These are phyloP conservation scores for Taenioides sp. DNA, from an alignment of 2,797 vertebrate species.

Conservation along the genomic window DNA sequence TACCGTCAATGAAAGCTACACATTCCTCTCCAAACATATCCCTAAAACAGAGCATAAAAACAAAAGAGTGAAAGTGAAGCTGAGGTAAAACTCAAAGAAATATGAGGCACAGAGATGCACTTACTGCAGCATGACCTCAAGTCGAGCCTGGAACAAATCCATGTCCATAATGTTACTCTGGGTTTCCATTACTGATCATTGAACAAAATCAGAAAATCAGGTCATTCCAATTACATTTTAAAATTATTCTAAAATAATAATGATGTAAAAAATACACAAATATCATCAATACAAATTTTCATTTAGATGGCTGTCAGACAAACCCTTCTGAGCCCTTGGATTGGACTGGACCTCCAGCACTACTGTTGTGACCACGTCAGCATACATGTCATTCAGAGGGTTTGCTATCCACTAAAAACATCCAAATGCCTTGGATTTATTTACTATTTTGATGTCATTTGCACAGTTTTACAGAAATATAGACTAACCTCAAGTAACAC, in stretches of 20 bases:
- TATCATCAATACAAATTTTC: not conserved
- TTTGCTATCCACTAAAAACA: slow-evolving; percentile 86
- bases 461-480: not conserved
- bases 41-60: slow-evolving; percentile 51
- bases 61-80: not conserved
- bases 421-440: not conserved
- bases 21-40: slow-evolving; percentile 93
- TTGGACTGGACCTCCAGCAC: slow-evolving; percentile 92
- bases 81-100: not conserved
- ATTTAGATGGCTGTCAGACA: not conserved
- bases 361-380: slow-evolving; percentile 89
- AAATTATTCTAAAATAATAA: not conserved
- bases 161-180: slow-evolving; percentile 80
- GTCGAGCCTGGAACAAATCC: slow-evolving; percentile 83
- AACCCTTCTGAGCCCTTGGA: slow-evolving; percentile 91
- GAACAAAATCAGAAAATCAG: slow-evolving; percentile 12
- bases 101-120: slow-evolving; percentile 44
- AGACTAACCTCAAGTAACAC: slow-evolving; percentile 85
- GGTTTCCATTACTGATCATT: slow-evolving; percentile 72
- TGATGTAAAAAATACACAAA: not conserved
- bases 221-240: not conserved
- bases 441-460: not conserved
- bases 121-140: slow-evolving; percentile 93
- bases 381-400: slow-evolving; percentile 93
- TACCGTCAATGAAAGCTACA: slow-evolving; percentile 81